phyloP scores from a whole-genome alignment of 2,113 vertebrate species.

The Apteryx mantelli region DNA sequence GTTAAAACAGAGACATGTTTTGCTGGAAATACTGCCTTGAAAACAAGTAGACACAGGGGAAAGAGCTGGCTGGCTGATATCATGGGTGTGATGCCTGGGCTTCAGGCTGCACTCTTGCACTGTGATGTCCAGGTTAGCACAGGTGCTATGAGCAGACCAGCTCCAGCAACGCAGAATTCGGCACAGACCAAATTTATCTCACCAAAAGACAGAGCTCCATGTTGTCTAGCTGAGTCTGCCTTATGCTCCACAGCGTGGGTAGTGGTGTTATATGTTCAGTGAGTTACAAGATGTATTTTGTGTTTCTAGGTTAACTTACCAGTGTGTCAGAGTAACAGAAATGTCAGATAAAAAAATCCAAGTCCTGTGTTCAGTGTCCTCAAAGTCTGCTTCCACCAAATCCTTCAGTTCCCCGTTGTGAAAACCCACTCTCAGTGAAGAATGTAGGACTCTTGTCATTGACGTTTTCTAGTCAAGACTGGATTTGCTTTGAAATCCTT shows the following conservation, averaged over 20 bases:
- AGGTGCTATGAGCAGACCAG: background rate
- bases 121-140: rapidly evolving
- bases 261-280: rapidly evolving
- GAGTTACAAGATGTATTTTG: background rate
- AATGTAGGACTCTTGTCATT: background rate
- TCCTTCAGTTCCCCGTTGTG: background rate
- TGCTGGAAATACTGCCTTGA: background rate
- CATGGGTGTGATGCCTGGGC: background rate
- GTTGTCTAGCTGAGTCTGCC: background rate
- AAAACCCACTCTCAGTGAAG: background rate
- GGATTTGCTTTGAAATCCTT: background rate
- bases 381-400: background rate
- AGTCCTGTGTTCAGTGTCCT: background rate
- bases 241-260: rapidly evolving
- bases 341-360: background rate
- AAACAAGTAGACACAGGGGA: rapidly evolving
- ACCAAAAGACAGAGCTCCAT: rapidly evolving
- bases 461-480: background rate
- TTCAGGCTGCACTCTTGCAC: rapidly evolving
- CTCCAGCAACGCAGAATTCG: rapidly evolving
- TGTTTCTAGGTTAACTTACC: background rate
- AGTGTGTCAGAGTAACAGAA: background rate
- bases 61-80: background rate
- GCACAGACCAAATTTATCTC: rapidly evolving
- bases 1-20: background rate